Base-by-base conservation (phyloP, 2,113 vertebrate species). In the Oreocharis arfaki region DNA sequence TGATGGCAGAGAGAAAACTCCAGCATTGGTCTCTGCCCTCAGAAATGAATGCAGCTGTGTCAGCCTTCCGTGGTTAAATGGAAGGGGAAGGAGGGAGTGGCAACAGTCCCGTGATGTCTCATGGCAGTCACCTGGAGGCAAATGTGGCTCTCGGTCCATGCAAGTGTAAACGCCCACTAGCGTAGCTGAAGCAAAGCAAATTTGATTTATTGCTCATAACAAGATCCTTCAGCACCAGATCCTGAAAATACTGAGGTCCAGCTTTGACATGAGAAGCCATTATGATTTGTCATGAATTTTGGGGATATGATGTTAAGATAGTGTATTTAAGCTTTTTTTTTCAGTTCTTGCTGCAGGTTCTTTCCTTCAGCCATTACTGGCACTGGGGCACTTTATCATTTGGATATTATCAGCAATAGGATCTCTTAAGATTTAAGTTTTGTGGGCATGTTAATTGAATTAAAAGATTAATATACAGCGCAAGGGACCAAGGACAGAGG, bases 391-490 rank as follows among this genome's bases (percentile, higher is more conserved):
- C 28, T 88, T 94, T 76, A 82, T 67, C 7, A 53, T 91, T 86
- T 94, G 61, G 89, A 35, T 91, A 57, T 76, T 52, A 26, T 75
- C 60, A 55, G 68, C 83, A 70, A 67, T 50, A 68, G 23, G 39
- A 68, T 94, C 53, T 94, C 77, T 93, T 89, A 84, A 93, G 87
- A 90, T 68, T 71, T 89, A 77, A 89, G 57, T 86, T 90, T 92
- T 73, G 73, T 50, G 60, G 44, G 11, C 19, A 49, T 68, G 73
- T 70, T 93, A 96, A 95, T 90, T 92, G 69, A 93, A 96, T 97
- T 95, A 94, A 94, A 94, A 93, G 68, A 83, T 90, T 95, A 93
- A 93, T 90, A 77, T 22, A 75, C 33, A 68, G 83, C 52, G 60
- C n/a, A 63, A 78, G 30, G 49, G 71, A 91, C 80, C 84, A 91